These are phyloP conservation scores for Botia kubotai DNA, from an alignment of 2,797 vertebrate genomes.

Conservation along the genomic window DNA sequence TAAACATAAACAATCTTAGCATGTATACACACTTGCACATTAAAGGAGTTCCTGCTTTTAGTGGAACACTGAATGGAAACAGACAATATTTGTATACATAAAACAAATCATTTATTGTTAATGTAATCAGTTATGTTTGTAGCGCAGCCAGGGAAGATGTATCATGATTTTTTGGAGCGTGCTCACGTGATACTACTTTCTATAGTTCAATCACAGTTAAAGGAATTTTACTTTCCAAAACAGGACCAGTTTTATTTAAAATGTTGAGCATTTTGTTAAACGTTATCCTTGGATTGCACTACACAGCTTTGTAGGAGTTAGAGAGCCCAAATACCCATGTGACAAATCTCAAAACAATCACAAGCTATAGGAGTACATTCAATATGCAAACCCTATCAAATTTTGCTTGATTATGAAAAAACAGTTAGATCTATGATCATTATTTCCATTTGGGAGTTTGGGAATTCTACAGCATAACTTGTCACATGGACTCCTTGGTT, in stretches of 20 bases:
- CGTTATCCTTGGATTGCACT: slow-evolving; percentile 42
- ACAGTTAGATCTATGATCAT: slow-evolving; percentile 46
- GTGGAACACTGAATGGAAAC: slow-evolving; percentile 30
- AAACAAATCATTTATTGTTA: slow-evolving; percentile 50
- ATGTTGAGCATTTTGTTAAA: slow-evolving; percentile 39
- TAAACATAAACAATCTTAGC: not conserved
- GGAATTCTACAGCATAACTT: slow-evolving; percentile 45
- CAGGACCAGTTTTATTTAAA: slow-evolving; percentile 49
- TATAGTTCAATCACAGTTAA: slow-evolving; percentile 58
- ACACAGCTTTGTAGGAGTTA: slow-evolving; percentile 36
- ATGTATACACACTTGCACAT: not conserved
- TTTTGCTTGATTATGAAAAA: slow-evolving; percentile 27
- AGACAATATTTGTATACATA: slow-evolving; percentile 26
- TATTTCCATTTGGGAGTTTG: slow-evolving; percentile 47
- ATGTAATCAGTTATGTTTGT: slow-evolving; percentile 31
- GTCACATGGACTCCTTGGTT: slow-evolving; percentile 1
- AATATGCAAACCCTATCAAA: slow-evolving; percentile 53
- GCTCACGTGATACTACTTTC: slow-evolving; percentile 36
- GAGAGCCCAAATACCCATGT: slow-evolving; percentile 43
- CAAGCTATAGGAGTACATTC: slow-evolving; percentile 63
- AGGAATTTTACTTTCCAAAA: slow-evolving; percentile 31
- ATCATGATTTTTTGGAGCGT: slow-evolving; percentile 8
- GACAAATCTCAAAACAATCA: slow-evolving; percentile 42
- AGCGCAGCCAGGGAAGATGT: slow-evolving; percentile 35
- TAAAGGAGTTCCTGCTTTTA: slow-evolving; percentile 17